These are phyloP conservation scores for Drosophila infuscata DNA, from an alignment of 2,888 invertebrate species.

Conservation along the genomic window DNA sequence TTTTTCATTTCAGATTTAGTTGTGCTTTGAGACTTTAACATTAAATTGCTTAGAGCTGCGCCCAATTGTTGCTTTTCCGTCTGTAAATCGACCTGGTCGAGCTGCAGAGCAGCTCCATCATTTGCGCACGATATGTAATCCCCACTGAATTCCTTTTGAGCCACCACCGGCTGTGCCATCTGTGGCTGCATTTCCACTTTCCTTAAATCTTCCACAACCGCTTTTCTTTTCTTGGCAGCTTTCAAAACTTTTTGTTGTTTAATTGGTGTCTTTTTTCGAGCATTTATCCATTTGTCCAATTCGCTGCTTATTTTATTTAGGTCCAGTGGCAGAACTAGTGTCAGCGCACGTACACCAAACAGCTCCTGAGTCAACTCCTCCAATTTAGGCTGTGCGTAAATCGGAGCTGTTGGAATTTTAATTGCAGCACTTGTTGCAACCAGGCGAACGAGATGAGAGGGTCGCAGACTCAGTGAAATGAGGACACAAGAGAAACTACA, in stretches of 20 bases:
- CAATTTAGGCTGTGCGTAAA: conserved; percentile 75
- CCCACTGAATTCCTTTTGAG: conserved; percentile 45
- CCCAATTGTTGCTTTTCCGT: conserved; percentile 41
- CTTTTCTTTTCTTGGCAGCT: conserved; percentile 15
- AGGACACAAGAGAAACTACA: conserved; percentile 69
- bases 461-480: conserved; percentile 74
- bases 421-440: conserved; percentile 69
- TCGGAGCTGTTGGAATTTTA: conserved; percentile 63
- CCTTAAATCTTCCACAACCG: not conserved
- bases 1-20: not conserved
- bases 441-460: conserved; percentile 68
- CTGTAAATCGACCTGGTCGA: conserved; percentile 37
- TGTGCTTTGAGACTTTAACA: conserved; percentile 22
- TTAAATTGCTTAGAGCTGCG: conserved; percentile 61
- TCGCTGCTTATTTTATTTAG: conserved; percentile 40
- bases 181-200: not conserved
- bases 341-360: conserved; percentile 71
- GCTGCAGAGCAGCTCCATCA: not conserved
- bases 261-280: conserved; percentile 20
- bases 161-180: not conserved
- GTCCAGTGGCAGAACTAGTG: conserved; percentile 63
- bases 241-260: not conserved
- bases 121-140: conserved; percentile 75
- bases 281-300: conserved; percentile 66
- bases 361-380: conserved; percentile 69